These are phyloP conservation scores for Hololepta plana DNA, from an alignment of 2,888 invertebrate genomes.

Conservation along the genomic window DNA sequence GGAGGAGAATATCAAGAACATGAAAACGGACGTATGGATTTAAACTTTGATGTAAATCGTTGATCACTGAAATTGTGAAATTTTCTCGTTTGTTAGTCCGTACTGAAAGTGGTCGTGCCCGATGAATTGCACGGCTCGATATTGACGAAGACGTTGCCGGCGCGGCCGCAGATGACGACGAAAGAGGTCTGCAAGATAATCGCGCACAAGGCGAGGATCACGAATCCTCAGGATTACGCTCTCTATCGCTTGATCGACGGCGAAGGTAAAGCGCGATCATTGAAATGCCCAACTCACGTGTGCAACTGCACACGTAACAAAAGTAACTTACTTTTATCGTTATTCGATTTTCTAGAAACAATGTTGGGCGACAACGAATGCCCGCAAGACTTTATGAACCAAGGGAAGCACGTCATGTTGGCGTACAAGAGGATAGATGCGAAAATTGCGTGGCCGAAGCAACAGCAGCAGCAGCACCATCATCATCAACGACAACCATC, in stretches of 20 bases:
- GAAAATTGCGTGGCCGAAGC: slow-evolving; percentile 89
- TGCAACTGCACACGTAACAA: not conserved
- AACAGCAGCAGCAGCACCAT: slow-evolving; percentile 20
- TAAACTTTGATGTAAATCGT: slow-evolving; percentile 7
- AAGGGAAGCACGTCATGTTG: slow-evolving; percentile 72
- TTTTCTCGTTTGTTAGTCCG: slow-evolving; percentile 27
- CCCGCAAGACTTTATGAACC: slow-evolving; percentile 70
- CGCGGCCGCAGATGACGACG: slow-evolving; percentile 83
- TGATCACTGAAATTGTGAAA: slow-evolving; percentile 3
- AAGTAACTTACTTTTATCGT: not conserved
- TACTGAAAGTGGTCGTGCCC: slow-evolving; percentile 80
- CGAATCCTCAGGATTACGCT: slow-evolving; percentile 92
- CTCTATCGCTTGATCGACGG: slow-evolving; percentile 80
- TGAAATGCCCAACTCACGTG: slow-evolving; percentile 7
- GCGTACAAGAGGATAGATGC: slow-evolving; percentile 92
- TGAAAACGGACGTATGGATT: slow-evolving; percentile 24
- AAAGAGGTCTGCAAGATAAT: slow-evolving; percentile 86
- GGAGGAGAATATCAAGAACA: slow-evolving; percentile 21
- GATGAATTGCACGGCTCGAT: slow-evolving; percentile 88
- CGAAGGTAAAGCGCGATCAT: too few species aligned
- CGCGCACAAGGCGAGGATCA: slow-evolving; percentile 87
- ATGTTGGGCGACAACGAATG: slow-evolving; percentile 76
- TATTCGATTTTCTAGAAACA: slow-evolving; percentile 64
- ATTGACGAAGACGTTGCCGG: slow-evolving; percentile 79
- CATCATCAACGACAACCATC: too few species aligned